Conservation (phyloP, 2,797 vertebrate genomes). For the Balearica regulorum region DNA sequence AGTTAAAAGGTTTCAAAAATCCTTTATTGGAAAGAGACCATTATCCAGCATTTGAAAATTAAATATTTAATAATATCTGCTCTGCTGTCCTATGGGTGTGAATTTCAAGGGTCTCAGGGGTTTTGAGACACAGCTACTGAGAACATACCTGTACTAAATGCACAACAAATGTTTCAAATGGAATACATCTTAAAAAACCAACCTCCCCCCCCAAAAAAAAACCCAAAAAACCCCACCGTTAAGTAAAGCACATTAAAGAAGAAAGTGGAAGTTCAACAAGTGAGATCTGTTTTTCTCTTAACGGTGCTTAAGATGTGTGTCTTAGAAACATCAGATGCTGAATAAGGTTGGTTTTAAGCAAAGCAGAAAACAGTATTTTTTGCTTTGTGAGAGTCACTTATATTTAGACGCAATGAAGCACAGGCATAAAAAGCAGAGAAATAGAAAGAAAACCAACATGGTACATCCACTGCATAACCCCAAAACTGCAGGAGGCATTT, state of each 20-base stretch:
- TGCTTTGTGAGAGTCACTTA: neutral
- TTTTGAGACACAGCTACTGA: neutral
- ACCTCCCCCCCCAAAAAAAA: too few species aligned
- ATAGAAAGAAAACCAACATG: neutral
- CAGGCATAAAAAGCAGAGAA: neutral
- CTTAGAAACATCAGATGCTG: neutral
- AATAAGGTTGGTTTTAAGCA: neutral
- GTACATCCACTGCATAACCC: neutral
- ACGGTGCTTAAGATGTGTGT: neutral
- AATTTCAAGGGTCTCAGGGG: neutral
- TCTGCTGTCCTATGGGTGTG: neutral
- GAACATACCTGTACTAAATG: neutral
- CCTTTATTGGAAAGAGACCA: rapidly evolving
- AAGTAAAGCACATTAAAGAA: neutral
- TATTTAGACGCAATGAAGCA: neutral
- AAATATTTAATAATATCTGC: neutral
- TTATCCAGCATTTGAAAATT: neutral
- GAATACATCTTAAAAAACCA: neutral
- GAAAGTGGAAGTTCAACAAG: neutral
- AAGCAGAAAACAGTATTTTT: neutral
- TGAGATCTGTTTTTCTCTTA: neutral
- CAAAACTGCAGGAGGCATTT: neutral
- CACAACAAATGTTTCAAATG: neutral
- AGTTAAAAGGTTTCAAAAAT: neutral
- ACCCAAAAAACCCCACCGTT: neutral